Conservation (phyloP, 2,113 vertebrate genomes). For the Heterochromis multidens region DNA sequence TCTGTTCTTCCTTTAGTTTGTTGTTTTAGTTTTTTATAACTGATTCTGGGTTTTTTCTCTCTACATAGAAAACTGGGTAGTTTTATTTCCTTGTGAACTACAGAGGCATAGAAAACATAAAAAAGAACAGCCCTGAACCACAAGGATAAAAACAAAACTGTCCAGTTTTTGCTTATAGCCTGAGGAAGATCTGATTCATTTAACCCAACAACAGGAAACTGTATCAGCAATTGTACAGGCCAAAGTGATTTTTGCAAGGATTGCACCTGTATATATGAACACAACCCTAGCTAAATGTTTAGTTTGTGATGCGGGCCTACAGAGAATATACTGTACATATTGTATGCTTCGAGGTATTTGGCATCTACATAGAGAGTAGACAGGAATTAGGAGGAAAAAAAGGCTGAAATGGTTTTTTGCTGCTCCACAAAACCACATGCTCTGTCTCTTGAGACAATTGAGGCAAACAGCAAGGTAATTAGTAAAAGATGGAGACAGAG, state of each 20-base stretch:
- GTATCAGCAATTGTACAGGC: fast-evolving
- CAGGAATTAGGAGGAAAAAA: background rate
- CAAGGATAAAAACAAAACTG: background rate
- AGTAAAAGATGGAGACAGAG: background rate
- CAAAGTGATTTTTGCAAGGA: background rate
- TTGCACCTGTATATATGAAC: background rate
- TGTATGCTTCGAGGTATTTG: background rate
- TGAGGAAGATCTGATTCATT: background rate
- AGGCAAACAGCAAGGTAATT: background rate
- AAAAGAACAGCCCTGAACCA: fast-evolving
- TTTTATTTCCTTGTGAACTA: background rate
- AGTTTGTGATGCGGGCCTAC: background rate
- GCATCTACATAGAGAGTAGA: background rate
- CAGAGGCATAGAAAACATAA: background rate
- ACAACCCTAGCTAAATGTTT: conserved; percentile 17
- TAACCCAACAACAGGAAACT: background rate
- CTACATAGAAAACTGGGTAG: background rate
- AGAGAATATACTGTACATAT: background rate
- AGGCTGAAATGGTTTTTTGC: background rate
- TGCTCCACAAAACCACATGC: background rate
- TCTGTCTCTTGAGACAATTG: background rate
- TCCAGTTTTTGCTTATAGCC: background rate
- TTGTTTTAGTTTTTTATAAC: background rate
- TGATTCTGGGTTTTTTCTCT: background rate
- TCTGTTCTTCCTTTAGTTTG: background rate